A percentile compares a stretch with the other conserved stretches of the same genome.
Conservation (phyloP, 1,140 invertebrate genomes). For the Acromyrmex charruanus region DNA sequence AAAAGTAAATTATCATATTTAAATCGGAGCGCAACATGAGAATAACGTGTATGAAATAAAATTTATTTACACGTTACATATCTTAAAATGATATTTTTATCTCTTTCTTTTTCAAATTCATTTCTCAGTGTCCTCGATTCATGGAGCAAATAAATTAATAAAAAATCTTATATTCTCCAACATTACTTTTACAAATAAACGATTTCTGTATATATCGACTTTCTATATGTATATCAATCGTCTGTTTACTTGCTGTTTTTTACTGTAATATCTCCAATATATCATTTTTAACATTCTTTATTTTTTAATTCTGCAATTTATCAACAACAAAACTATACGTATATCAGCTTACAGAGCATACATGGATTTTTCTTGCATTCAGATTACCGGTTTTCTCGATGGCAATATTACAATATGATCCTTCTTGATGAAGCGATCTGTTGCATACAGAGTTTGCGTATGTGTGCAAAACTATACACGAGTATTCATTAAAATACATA, state of each 20-base stretch:
- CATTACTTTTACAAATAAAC: neutral
- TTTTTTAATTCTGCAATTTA: neutral
- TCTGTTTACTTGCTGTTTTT: neutral
- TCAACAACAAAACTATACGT: neutral
- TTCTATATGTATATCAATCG: neutral
- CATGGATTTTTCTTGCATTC: slow-evolving; percentile 39
- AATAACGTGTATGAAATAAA: neutral
- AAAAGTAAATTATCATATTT: neutral
- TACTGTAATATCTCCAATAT: neutral
- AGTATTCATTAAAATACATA: slow-evolving; percentile 41
- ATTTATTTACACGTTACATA: neutral
- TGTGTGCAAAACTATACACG: neutral
- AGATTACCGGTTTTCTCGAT: slow-evolving; percentile 45
- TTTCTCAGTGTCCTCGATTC: neutral
- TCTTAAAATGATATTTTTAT: neutral
- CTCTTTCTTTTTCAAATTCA: neutral
- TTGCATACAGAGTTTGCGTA: neutral
- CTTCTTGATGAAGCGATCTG: neutral
- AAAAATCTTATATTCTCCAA: neutral
- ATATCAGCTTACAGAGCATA: neutral
- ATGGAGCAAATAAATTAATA: neutral
- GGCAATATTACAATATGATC: slow-evolving; percentile 17
- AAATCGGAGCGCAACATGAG: neutral
- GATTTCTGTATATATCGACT: neutral
- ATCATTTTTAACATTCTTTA: neutral